Evolutionary conservation across 2,888 invertebrate species (phyloP), one percentile per base, ranked within the genome.

Genomic region (Clitarchus hookeri): DNA sequence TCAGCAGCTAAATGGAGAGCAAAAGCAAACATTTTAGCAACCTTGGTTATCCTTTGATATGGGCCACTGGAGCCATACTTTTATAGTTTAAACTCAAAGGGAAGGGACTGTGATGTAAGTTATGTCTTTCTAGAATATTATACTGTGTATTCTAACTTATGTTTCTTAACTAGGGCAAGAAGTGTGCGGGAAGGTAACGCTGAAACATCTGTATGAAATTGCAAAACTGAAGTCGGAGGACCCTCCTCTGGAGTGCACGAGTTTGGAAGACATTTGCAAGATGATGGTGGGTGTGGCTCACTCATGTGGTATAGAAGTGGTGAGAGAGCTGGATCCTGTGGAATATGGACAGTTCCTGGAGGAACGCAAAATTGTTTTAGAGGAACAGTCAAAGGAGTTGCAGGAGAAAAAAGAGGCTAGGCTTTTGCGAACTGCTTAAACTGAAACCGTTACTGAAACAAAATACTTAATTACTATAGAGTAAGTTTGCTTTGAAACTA

Each of bases 171-270:
- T 90, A 96, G 97, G 95, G 0, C 93, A 92, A 85, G 98, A 98
- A 92, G 92, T 94, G 44, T 94, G 96, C 89, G 99, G 99, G 0
- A 98, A 96, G 93, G 94, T 99, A 86, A 97, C 98, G 0, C 90
- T 97, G 0, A 99, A 98, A 91, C 99, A 99, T 92, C 91, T 99
- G 23, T 99, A 98, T 92, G 99, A 99, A 94, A 99, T 99, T 90
- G 99, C 99, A 0, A 94, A 95, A 91, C 96, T 99, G n/a, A 99
- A 99, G 92, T 93, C 95, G n/a, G 93, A 96, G 90, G 99, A 99
- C 92, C 96, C 97, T 6, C 92, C 95, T 0, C 91, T 95, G 44
- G 94, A 95, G 89, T 93, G 94, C 89, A 92, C 92, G 88, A 90
- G 93, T 16, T 89, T 96, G 87, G 90, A 97, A 91, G 94, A 96